These are phyloP conservation scores for Okapia johnstoni DNA, from an alignment of 2,113 vertebrate genomes.

Conservation along the genomic window DNA sequence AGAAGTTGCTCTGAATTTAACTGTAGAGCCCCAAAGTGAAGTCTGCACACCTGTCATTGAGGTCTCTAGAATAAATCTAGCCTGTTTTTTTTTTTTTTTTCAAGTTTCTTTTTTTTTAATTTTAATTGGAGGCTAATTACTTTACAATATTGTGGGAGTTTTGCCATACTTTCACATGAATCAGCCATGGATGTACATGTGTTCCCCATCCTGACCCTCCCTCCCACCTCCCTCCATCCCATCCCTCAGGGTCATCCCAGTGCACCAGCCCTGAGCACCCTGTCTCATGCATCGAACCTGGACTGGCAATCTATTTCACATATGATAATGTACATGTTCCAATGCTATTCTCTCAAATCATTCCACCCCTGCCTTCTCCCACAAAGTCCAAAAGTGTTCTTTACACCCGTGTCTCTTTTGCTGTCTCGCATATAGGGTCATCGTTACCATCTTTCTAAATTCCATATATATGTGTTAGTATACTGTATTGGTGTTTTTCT, in stretches of 20 bases:
- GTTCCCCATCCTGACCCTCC: not conserved
- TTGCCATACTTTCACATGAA: not conserved
- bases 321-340: not conserved
- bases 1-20: not conserved
- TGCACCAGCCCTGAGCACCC: not conserved
- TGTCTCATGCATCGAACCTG: not conserved
- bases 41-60: not conserved
- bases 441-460: not conserved
- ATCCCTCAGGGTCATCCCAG: not conserved
- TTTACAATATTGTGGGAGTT: not conserved
- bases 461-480: not conserved
- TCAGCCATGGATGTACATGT: not conserved
- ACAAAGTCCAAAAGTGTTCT: not conserved
- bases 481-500: not conserved
- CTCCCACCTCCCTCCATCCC: not conserved
- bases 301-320: not conserved
- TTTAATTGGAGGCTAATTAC: not conserved
- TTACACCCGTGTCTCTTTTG: not conserved
- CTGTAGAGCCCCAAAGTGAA: not conserved
- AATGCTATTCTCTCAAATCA: not conserved
- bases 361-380: not conserved
- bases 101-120: not conserved
- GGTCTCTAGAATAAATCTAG: not conserved
- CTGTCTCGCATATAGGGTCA: not conserved
- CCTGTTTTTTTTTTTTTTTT: not conserved